Conservation (phyloP, 2,113 vertebrate genomes). For the Sinocyclocheilus maitianheensis region DNA sequence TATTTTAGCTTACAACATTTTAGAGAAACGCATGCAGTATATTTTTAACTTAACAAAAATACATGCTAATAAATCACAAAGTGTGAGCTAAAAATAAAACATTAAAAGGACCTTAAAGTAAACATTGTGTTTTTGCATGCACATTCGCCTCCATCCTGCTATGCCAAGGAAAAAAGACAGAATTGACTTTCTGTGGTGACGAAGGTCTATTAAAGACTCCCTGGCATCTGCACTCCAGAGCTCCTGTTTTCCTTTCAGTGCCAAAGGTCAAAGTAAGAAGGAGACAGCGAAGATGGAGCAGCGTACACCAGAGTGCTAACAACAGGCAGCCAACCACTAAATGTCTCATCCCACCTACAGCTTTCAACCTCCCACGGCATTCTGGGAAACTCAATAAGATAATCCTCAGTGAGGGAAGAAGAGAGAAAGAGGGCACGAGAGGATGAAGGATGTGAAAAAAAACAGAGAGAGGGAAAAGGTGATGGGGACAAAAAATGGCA, state of each 20-base stretch:
- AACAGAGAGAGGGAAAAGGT: neutral
- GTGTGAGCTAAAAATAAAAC: neutral
- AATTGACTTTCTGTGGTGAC: slow-evolving; percentile 1
- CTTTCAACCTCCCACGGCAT: slow-evolving; percentile 22
- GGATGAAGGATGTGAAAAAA: neutral
- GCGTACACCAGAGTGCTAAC: neutral
- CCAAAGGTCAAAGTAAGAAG: slow-evolving; percentile 14
- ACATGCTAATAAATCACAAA: neutral
- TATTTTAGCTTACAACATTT: neutral
- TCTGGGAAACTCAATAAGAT: slow-evolving; percentile 19
- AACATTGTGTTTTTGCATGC: neutral
- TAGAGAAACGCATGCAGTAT: neutral
- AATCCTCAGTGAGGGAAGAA: neutral
- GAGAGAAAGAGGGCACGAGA: slow-evolving; percentile 2
- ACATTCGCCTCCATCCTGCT: neutral
- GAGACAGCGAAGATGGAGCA: neutral
- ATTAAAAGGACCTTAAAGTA: neutral
- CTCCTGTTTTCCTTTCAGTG: slow-evolving; percentile 14
- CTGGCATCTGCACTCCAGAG: slow-evolving; percentile 18
- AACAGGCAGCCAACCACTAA: slow-evolving; percentile 8
- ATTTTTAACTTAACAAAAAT: neutral
- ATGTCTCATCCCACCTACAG: slow-evolving; percentile 40
- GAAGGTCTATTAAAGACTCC: neutral
- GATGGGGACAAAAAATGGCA: neutral
- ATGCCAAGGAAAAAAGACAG: neutral